Conservation (phyloP, 2,113 vertebrate genomes). For the Chaenogobius annularis region DNA sequence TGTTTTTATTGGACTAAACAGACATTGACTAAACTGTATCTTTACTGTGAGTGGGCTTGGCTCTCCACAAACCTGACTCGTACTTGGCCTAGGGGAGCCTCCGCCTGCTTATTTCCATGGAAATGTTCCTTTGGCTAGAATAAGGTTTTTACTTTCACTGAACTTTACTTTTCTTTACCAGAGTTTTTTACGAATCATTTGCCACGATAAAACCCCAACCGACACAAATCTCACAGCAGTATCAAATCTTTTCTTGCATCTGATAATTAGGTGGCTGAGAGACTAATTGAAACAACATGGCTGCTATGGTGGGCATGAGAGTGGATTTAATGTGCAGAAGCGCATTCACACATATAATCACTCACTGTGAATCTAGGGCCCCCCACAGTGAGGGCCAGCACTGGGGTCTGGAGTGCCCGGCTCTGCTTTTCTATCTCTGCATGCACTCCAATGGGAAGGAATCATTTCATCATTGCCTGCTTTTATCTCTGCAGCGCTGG, state of each 20-base stretch:
- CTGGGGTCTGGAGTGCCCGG: constrained; percentile 52
- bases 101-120: too few species aligned
- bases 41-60: too few species aligned
- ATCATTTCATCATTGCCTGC: constrained; percentile 63
- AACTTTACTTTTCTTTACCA: too few species aligned
- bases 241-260: constrained; percentile 38
- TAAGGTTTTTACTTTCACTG: too few species aligned
- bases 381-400: constrained; percentile 42
- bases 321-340: constrained; percentile 42
- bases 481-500: constrained; percentile 37
- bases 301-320: constrained; percentile 12
- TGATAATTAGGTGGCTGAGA: constrained; percentile 36
- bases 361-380: constrained; percentile 43
- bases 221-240: constrained; percentile 24
- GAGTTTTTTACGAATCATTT: neutral
- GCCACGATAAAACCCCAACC: constrained; percentile 19
- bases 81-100: too few species aligned
- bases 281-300: constrained; percentile 36
- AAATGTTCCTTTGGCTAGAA: too few species aligned
- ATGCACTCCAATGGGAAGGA: constrained; percentile 39
- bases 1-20: too few species aligned
- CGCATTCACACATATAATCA: constrained; percentile 60
- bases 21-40: too few species aligned
- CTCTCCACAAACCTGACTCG: too few species aligned
- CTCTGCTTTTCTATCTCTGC: constrained; percentile 39